phyloP scores from a whole-genome alignment of 2,797 vertebrate genomes.

The Phrynocephalus forsythii region DNA sequence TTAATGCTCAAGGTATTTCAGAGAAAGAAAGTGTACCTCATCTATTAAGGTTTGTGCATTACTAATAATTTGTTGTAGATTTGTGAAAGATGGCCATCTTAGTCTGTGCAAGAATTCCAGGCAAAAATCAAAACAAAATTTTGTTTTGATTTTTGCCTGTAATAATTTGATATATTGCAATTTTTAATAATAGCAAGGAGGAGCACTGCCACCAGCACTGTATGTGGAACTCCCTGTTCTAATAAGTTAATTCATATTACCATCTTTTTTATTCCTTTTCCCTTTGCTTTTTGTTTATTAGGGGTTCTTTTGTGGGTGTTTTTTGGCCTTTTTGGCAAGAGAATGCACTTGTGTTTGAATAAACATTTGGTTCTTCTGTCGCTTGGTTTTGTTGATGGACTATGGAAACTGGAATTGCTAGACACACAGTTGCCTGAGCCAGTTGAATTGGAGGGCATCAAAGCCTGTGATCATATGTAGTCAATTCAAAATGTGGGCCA shows the following conservation, averaged over 20 bases:
- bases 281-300: too few species aligned
- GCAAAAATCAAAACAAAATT: too few species aligned
- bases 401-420: background rate
- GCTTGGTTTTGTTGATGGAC: background rate
- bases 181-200: conserved; percentile 31
- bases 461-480: too few species aligned
- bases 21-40: conserved; percentile 52
- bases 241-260: background rate
- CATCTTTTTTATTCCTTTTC: too few species aligned
- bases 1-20: conserved; percentile 37
- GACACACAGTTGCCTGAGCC: background rate
- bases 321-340: too few species aligned
- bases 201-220: background rate
- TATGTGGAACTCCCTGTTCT: background rate
- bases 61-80: too few species aligned
- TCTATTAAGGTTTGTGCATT: conserved; percentile 49
- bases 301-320: too few species aligned
- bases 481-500: too few species aligned
- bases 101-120: too few species aligned
- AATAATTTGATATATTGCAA: conserved; percentile 48
- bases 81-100: too few species aligned
- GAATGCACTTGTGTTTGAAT: too few species aligned
- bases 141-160: background rate
- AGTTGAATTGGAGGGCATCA: background rate
- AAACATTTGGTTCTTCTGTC: too few species aligned